A percentile compares a stretch with the other conserved stretches of the same genome.
Evolutionary conservation across 1,140 invertebrate genomes (phyloP).

Genomic region (Lepidostoma basale): DNA sequence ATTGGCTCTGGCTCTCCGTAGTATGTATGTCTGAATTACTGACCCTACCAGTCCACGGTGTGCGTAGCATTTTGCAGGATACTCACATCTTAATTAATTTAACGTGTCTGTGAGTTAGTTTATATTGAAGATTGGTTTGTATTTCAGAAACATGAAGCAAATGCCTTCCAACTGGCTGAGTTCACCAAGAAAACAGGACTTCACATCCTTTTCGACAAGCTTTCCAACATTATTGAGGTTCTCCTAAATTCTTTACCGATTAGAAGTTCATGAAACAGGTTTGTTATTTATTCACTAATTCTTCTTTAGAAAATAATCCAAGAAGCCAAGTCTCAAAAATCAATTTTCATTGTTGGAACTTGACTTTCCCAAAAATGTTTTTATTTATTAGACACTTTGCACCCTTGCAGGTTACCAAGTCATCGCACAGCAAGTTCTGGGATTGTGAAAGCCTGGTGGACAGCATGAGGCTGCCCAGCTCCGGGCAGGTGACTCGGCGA

Average conservation of each 20-base stretch:
- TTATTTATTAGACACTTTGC: too few species aligned
- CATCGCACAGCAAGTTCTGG: conserved; percentile 55
- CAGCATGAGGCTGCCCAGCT: conserved; percentile 49
- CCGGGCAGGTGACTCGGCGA: conserved; percentile 45
- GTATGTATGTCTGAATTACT: too few species aligned
- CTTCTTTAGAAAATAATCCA: not conserved
- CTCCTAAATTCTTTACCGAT: conserved; percentile 56
- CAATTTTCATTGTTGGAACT: too few species aligned
- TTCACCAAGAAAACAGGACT: conserved; percentile 55
- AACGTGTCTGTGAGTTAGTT: too few species aligned
- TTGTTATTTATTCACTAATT: conserved; percentile 19
- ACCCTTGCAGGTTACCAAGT: conserved; percentile 56
- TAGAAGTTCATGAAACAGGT: conserved; percentile 57
- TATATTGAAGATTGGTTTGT: not conserved
- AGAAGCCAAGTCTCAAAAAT: not conserved
- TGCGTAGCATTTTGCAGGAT: too few species aligned
- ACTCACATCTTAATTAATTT: too few species aligned
- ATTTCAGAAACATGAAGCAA: conserved; percentile 52
- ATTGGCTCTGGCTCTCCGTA: too few species aligned
- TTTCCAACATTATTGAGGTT: conserved; percentile 52
- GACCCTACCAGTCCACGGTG: too few species aligned
- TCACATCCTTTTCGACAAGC: conserved; percentile 52
- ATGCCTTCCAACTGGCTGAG: conserved; percentile 52
- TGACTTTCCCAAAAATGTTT: too few species aligned
- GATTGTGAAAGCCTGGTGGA: conserved; percentile 54